Evolutionary conservation across 2,888 invertebrate genomes (phyloP).

Genomic region (Copidosoma aretas): DNA sequence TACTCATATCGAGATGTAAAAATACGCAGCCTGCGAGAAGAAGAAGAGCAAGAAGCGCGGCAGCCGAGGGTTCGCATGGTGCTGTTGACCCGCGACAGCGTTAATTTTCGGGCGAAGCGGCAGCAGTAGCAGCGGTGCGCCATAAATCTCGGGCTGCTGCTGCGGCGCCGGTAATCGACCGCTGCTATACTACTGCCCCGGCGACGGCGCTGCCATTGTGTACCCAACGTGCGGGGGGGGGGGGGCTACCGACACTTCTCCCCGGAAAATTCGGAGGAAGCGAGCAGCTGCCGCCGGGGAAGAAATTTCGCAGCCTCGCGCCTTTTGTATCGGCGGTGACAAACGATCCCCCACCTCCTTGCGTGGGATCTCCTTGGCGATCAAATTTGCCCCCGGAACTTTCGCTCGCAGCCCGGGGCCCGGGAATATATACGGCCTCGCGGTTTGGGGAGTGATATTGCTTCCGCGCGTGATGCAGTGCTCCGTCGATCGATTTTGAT

Average conservation of each 20-base stretch:
- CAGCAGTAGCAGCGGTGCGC: neutral
- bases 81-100: neutral
- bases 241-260: neutral
- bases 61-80: too few species aligned
- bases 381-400: conserved; percentile 1
- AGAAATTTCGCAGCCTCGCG: conserved; percentile 23
- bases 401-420: conserved; percentile 5
- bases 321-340: conserved; percentile 23
- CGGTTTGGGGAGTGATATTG: too few species aligned
- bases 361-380: neutral
- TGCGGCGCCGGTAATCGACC: conserved; percentile 27
- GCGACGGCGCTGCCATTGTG: neutral
- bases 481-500: too few species aligned
- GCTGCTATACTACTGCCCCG: too few species aligned
- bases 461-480: too few species aligned
- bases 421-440: neutral
- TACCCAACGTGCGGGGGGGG: too few species aligned
- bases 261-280: neutral
- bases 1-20: too few species aligned
- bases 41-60: too few species aligned
- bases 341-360: conserved; percentile 13
- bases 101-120: conserved; percentile 20
- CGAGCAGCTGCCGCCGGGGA: neutral
- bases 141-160: conserved; percentile 30
- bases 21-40: too few species aligned